Percentiles rank a stretch among this genome's conserved stretches.
phyloP scores from a whole-genome alignment of 2,888 invertebrate species.

The Tineola bisselliella region DNA sequence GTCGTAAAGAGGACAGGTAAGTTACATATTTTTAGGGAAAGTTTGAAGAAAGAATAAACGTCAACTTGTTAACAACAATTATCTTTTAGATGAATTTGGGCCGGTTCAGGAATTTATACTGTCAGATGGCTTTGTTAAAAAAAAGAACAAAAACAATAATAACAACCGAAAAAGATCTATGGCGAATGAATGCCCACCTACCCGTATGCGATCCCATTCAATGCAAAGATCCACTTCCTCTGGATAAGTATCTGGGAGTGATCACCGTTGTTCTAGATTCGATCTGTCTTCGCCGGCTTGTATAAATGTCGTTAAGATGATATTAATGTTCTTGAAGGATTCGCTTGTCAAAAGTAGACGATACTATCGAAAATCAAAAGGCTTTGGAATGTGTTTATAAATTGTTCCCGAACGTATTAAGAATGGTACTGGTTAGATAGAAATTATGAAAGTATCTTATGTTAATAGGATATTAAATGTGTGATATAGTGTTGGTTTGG shows the following conservation, averaged over 20 bases:
- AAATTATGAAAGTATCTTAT: not conserved
- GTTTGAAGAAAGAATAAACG: not conserved
- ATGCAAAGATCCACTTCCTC: constrained; percentile 51
- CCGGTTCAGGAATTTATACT: constrained; percentile 49
- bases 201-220: constrained; percentile 49
- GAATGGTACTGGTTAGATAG: not conserved
- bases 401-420: not conserved
- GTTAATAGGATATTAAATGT: not conserved
- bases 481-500: not conserved
- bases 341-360: not conserved
- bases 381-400: not conserved
- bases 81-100: constrained; percentile 44
- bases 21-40: constrained; percentile 15
- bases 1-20: constrained; percentile 58
- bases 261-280: constrained; percentile 47
- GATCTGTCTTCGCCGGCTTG: constrained; percentile 51
- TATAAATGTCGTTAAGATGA: constrained; percentile 26
- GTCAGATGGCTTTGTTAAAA: constrained; percentile 55
- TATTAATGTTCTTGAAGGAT: not conserved
- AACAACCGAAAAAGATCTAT: constrained; percentile 34
- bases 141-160: constrained; percentile 54
- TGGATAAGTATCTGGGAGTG: constrained; percentile 45
- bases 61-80: not conserved
- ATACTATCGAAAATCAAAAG: not conserved
- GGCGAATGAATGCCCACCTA: constrained; percentile 56